These are phyloP conservation scores for Crotalus horridus DNA, from an alignment of 2,113 vertebrate genomes.

Conservation along the genomic window DNA sequence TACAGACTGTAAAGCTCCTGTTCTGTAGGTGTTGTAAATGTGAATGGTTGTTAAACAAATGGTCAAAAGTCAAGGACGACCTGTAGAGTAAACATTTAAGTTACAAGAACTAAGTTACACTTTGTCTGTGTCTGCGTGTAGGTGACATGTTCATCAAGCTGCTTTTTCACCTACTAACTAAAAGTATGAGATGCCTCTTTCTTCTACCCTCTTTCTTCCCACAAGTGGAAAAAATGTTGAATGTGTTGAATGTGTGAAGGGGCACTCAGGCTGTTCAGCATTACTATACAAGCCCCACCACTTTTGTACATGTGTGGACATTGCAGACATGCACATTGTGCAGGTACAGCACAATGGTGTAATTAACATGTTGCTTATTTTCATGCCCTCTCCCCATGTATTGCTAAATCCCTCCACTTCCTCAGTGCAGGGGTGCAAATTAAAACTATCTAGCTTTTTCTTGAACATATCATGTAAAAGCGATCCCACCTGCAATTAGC, in stretches of 20 bases:
- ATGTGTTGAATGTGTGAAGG: neutral
- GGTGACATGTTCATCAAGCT: neutral
- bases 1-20: no score
- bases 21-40: no score
- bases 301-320: neutral
- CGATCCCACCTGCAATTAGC: neutral
- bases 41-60: no score
- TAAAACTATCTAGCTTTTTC: neutral
- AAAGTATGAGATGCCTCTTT: neutral
- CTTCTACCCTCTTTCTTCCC: neutral
- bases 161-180: neutral
- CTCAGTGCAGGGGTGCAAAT: neutral
- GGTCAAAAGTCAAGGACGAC: no score
- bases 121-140: neutral
- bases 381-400: neutral
- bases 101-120: no score
- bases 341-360: neutral
- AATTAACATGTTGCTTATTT: neutral
- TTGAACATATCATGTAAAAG: neutral
- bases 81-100: neutral
- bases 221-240: neutral
- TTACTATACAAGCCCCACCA: neutral
- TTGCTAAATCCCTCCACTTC: neutral
- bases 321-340: neutral
- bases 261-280: neutral